A percentile compares a stretch with the other conserved stretches of the same genome.
phyloP scores from a whole-genome alignment of 1,140 invertebrate species.

The Brachionus angularis region DNA sequence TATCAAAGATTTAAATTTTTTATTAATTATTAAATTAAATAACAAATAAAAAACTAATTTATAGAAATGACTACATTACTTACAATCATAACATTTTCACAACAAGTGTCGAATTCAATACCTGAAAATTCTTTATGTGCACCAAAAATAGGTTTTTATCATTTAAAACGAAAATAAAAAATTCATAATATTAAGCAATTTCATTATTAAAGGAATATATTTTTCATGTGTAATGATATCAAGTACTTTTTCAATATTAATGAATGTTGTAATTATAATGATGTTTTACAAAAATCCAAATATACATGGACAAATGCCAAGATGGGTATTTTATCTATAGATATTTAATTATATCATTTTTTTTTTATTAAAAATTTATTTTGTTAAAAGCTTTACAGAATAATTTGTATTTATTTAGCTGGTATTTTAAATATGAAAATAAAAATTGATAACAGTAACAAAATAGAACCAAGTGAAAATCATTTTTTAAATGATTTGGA shows the following conservation, averaged over 20 bases:
- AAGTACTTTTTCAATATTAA: slow-evolving; percentile 97
- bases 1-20: too few species aligned
- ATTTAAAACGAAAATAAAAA: too few species aligned
- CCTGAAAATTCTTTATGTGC: slow-evolving; percentile 94
- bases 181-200: too few species aligned
- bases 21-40: too few species aligned
- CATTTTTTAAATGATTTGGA: background rate
- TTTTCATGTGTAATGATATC: slow-evolving; percentile 99
- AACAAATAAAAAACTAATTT: too few species aligned
- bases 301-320: slow-evolving; percentile 89
- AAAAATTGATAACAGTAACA: background rate
- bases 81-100: slow-evolving; percentile 56
- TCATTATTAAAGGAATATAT: slow-evolving; percentile 91
- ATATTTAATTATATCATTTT: too few species aligned
- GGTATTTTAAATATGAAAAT: slow-evolving; percentile 31
- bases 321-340: too few species aligned
- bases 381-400: slow-evolving; percentile 22
- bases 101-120: slow-evolving; percentile 71
- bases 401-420: slow-evolving; percentile 58
- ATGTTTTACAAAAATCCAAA: slow-evolving; percentile 96
- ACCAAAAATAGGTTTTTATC: too few species aligned
- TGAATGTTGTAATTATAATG: slow-evolving; percentile 96
- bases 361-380: background rate
- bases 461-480: background rate
- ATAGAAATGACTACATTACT: slow-evolving; percentile 70